phyloP scores from a whole-genome alignment of 1,140 invertebrate genomes.

The Thalassaphorura encarpata region DNA sequence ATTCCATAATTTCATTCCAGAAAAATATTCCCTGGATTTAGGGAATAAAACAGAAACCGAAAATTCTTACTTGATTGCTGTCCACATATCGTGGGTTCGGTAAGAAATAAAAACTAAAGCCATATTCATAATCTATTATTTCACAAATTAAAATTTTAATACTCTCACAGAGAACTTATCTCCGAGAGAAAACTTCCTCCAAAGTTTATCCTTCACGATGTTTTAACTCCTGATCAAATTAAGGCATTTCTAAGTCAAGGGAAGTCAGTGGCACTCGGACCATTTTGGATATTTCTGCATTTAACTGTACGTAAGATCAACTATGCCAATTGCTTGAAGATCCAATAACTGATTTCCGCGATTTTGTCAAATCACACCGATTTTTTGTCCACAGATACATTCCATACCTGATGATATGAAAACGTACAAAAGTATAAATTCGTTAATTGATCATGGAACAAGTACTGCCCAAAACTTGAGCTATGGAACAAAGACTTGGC shows the following conservation, averaged over 20 bases:
- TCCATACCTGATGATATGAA: not conserved
- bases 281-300: conserved; percentile 49
- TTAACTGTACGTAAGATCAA: conserved; percentile 41
- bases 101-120: conserved; percentile 33
- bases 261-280: conserved; percentile 42
- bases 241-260: conserved; percentile 44
- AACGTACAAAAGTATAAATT: conserved; percentile 23
- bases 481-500: conserved; percentile 14
- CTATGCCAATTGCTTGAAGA: conserved; percentile 2
- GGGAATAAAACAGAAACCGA: too few relatives aligned
- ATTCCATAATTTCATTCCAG: too few relatives aligned
- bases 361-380: not conserved
- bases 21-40: too few relatives aligned
- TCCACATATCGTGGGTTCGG: conserved; percentile 56
- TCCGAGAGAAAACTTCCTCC: conserved; percentile 41
- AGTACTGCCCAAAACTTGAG: conserved; percentile 4
- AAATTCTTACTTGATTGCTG: conserved; percentile 49
- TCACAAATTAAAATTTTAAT: too few relatives aligned
- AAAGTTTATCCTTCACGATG: conserved; percentile 37
- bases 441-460: conserved; percentile 49
- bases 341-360: conserved; percentile 3
- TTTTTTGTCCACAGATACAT: conserved; percentile 1
- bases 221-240: conserved; percentile 41
- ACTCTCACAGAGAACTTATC: conserved; percentile 39
- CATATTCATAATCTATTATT: not conserved